Evolutionary conservation across 1,140 invertebrate genomes (phyloP), one percentile per base, ranked within the genome.

Genomic region (Drosophila obscura): DNA sequence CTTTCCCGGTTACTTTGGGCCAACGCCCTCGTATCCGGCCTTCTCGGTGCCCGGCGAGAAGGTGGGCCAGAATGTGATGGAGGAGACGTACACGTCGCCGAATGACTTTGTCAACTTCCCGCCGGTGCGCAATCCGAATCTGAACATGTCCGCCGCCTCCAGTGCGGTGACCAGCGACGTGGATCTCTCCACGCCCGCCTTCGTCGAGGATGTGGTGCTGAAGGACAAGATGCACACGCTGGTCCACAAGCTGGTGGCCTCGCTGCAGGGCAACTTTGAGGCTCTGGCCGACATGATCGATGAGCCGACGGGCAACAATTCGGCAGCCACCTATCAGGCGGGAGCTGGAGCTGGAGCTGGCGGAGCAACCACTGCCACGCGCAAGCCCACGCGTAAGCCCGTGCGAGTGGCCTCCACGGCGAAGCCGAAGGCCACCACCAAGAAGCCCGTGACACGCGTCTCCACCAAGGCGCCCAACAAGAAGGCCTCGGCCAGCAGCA

Each of bases 201-300:
- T 96, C 56, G 93, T 96, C 58, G 95, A 96, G 82, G 96, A 97
- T 73, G 94, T 95, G 1, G 94, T 94, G 50, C 90, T 97, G 8
- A 95, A 96, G 63, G 94, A 95, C 8, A 97, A 96, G 92, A 95
- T 97, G 74, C 96, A 96, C 75, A 93, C 94, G 0, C 95, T 97
- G 81, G 96, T 97, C 0, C 95, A 96, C 77, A 96, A 96, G 88
- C 95, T 97, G 15, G 96, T 97, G 7, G 94, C 96, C 67, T 96
- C 96, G 16, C 92, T 97, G 2, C 95, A 96, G 91, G 95, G 94
- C 13, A 96, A 96, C 22, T 97, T 97, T 82, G 94, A 96, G 68
- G 95, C 95, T 53, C 83, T 97, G 11, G 95, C 96, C 68, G 96
- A 96, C 68, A 94, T 97, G 45, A 94, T 97, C 24, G 90, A 92